phyloP scores from a whole-genome alignment of 64 coral and sea anemone species.

The Montipora foliosa region DNA sequence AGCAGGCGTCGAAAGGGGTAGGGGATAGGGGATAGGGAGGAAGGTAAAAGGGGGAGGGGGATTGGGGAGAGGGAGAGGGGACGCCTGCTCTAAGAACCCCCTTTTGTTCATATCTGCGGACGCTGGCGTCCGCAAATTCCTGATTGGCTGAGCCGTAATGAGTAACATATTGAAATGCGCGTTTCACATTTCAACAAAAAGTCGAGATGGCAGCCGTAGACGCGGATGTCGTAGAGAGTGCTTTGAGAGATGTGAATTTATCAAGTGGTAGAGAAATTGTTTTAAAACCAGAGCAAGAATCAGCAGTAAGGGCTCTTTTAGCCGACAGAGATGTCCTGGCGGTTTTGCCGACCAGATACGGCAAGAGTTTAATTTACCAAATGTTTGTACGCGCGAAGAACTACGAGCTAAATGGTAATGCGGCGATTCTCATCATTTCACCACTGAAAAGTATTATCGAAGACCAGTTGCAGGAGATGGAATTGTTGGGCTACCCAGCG shows the following conservation, averaged over 20 bases:
- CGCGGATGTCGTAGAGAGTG: not conserved
- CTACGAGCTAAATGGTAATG: conserved; percentile 1
- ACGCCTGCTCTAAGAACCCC: not conserved
- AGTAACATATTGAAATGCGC: not conserved
- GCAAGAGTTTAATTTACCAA: conserved; percentile 51
- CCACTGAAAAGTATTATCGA: conserved; percentile 8
- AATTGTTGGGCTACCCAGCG: not conserved
- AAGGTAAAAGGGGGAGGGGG: not conserved
- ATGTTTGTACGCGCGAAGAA: conserved; percentile 37
- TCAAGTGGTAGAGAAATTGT: not conserved
- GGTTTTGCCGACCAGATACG: conserved; percentile 36
- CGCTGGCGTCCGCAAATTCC: not conserved
- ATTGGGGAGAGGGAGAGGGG: not conserved
- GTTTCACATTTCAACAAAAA: not conserved
- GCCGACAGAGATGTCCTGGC: conserved; percentile 7
- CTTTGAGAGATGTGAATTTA: conserved; percentile 5
- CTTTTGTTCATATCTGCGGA: not conserved
- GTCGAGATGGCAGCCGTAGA: not conserved
- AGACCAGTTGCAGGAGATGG: conserved; percentile 12
- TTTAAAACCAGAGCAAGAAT: conserved; percentile 25
- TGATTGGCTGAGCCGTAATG: not conserved
- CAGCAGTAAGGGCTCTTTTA: conserved; percentile 7
- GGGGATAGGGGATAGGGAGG: not conserved
- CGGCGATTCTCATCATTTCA: not conserved
- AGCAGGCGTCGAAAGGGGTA: not conserved